Evolutionary conservation across 2,797 vertebrate species (phyloP).

Genomic region (Delichon dasypus): DNA sequence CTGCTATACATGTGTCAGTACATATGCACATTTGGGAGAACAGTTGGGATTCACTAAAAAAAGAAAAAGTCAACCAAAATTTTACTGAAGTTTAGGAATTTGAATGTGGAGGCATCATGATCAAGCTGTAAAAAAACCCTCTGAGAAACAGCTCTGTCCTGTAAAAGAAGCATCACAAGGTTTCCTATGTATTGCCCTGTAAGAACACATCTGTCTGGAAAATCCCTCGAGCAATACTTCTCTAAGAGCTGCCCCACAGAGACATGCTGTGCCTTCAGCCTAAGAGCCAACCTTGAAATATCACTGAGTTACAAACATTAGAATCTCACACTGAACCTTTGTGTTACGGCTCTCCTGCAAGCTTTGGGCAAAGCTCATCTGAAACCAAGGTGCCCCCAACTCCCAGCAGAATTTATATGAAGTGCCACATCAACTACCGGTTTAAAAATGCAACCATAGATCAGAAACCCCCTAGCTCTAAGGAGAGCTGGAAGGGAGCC

Average conservation of each 20-base stretch:
- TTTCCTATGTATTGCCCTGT: background rate
- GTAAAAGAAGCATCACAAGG: background rate
- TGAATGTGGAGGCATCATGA: background rate
- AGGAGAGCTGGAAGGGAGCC: background rate
- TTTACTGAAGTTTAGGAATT: background rate
- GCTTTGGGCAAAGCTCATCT: background rate
- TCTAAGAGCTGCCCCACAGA: background rate
- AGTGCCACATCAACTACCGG: background rate
- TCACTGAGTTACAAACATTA: background rate
- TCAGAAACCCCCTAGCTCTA: background rate
- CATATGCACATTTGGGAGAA: background rate
- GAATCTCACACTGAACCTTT: background rate
- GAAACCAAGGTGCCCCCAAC: background rate
- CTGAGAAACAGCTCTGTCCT: background rate
- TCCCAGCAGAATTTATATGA: background rate
- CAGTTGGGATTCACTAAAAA: background rate
- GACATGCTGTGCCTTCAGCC: background rate
- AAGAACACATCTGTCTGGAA: fast-evolving
- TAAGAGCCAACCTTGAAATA: fast-evolving
- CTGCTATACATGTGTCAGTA: background rate
- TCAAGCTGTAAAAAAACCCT: background rate
- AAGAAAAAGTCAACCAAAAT: background rate
- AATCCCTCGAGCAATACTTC: background rate
- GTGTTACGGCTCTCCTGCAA: fast-evolving
- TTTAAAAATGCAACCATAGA: background rate